Evolutionary conservation across 1,140 invertebrate species (phyloP), one percentile per base, ranked within the genome.

Genomic region (Potamilus streckersoni): DNA sequence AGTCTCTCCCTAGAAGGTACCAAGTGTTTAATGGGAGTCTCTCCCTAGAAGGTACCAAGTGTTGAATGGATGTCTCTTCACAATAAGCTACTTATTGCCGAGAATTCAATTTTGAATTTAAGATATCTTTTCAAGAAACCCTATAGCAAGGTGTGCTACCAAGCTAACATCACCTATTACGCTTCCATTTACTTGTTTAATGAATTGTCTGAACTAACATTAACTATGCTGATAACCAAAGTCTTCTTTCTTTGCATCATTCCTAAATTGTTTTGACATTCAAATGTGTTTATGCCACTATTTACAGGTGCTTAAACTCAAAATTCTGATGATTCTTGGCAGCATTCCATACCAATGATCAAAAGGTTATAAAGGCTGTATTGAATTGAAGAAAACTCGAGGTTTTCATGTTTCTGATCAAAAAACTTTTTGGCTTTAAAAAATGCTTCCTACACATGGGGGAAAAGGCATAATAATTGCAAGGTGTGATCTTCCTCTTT

Each of bases 271-370:
- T n/a, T 20, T 64, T 57, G 56, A 17, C 60, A 72, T 2, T 55
- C 38, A 55, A n/a, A 11, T n/a, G 61, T 64, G 38, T 72, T 72
- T 12, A 72, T 55, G 13, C 70, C 70, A 72, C 70, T 55, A 71
- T 57, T 20, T 71, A 13, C 14, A 19, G 15, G 61, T 71, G 56
- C 4, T 19, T 49, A 65, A 49, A 19, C 38, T 19, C 1, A 55
- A 16, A 8, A 72, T 64, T 65, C 56, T 63, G 12, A 72, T 72
- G 20, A 4, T 55, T 64, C 17, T 17, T 15, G 19, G 19, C 6
- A 15, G n/a, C 27, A 15, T 65, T 49, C 14, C 16, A 4, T 13
- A 19, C 20, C 55, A 72, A 72, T 56, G 70, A 19, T 31, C 56
- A 2, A 15, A 72, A 31, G 2, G 38, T 49, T 20, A 55, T 23